These are phyloP conservation scores for Polypterus bichir DNA, from an alignment of 2,113 vertebrate genomes.

Conservation along the genomic window DNA sequence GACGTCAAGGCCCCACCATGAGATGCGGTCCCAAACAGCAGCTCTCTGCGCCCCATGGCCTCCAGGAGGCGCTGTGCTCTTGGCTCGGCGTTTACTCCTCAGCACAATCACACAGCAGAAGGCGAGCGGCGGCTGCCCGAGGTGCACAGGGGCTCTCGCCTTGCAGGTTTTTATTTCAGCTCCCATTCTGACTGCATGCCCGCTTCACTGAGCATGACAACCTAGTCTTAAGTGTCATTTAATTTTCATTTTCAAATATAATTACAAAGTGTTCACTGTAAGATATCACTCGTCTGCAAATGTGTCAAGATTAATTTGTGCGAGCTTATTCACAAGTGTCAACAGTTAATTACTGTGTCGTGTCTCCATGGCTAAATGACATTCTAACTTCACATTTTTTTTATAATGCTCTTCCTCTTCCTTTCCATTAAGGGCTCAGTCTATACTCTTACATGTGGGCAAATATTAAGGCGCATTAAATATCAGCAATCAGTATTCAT, in stretches of 20 bases:
- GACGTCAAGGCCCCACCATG: too few species aligned
- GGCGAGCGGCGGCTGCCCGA: too few species aligned
- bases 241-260: constrained; percentile 99
- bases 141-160: constrained; percentile 55
- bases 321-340: constrained; percentile 98
- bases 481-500: constrained; percentile 64
- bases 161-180: constrained; percentile 62
- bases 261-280: constrained; percentile 99
- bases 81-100: too few species aligned
- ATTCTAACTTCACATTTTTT: constrained; percentile 81
- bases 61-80: too few species aligned
- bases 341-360: constrained; percentile 99
- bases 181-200: constrained; percentile 62
- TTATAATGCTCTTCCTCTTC: constrained; percentile 58
- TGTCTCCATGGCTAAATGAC: constrained; percentile 97
- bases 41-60: too few species aligned
- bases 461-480: constrained; percentile 71
- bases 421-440: constrained; percentile 64
- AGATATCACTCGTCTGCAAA: constrained; percentile 98
- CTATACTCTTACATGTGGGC: constrained; percentile 65
- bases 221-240: constrained; percentile 99
- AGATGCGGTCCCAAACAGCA: too few species aligned
- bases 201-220: constrained; percentile 97
- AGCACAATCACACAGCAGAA: too few species aligned
- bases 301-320: constrained; percentile 99